A percentile compares a stretch with the other conserved stretches of the same genome.
These are phyloP conservation scores for Neoniphon sammara DNA, from an alignment of 2,797 vertebrate genomes.

Conservation along the genomic window DNA sequence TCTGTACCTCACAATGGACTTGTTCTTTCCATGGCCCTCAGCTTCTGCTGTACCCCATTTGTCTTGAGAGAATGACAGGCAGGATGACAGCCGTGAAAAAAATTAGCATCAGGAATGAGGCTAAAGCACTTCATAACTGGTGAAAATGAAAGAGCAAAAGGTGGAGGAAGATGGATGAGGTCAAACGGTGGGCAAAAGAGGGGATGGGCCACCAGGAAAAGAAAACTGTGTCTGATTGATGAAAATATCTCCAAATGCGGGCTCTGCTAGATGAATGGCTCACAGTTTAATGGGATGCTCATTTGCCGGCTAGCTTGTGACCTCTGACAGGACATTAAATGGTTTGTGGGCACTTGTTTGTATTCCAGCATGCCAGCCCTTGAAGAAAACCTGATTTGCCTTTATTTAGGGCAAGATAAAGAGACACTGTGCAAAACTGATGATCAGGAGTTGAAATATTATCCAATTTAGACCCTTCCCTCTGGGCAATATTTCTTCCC, in stretches of 20 bases:
- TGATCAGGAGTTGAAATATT: not conserved
- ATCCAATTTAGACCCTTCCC: constrained; percentile 35
- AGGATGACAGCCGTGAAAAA: constrained; percentile 38
- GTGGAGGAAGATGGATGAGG: constrained; percentile 29
- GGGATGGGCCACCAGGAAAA: not conserved
- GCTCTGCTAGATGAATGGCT: not conserved
- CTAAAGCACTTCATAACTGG: constrained; percentile 9
- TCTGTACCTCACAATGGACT: constrained; percentile 17
- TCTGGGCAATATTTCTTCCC: constrained; percentile 15
- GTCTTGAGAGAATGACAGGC: constrained; percentile 38
- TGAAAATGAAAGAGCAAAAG: constrained; percentile 22
- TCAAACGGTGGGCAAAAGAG: constrained; percentile 2
- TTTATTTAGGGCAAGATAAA: not conserved
- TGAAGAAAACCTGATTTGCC: not conserved
- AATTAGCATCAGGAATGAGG: constrained; percentile 34
- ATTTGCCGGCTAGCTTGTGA: not conserved
- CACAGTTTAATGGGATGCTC: not conserved
- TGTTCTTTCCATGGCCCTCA: constrained; percentile 50
- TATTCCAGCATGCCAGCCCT: not conserved
- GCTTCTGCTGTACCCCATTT: constrained; percentile 40
- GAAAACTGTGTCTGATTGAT: constrained; percentile 21
- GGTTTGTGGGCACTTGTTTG: no score
- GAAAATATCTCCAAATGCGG: not conserved
- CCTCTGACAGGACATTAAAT: constrained; percentile 1
- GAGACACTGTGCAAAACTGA: not conserved